These are phyloP conservation scores for Lamellibrachia luymesi DNA, from an alignment of 1,140 invertebrate species.

Conservation along the genomic window DNA sequence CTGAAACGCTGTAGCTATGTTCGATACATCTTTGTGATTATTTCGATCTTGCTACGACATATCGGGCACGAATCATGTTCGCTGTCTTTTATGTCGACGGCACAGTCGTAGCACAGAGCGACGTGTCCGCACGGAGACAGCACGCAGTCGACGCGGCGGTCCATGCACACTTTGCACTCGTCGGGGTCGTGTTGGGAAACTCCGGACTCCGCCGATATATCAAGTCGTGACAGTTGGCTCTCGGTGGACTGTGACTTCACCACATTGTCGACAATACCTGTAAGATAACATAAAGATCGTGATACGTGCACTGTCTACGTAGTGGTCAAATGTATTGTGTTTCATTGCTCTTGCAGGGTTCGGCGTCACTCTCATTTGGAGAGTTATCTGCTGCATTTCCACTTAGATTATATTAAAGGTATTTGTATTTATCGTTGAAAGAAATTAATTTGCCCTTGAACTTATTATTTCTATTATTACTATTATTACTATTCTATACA, in stretches of 20 bases:
- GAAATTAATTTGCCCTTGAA: too few species aligned
- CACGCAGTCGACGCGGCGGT: constrained; percentile 86
- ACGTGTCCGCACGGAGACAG: constrained; percentile 96
- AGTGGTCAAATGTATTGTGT: too few species aligned
- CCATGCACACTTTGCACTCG: constrained; percentile 94
- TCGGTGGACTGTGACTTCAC: not conserved
- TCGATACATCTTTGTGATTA: constrained; percentile 94
- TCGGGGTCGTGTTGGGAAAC: constrained; percentile 28
- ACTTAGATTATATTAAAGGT: too few species aligned
- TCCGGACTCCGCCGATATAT: not conserved
- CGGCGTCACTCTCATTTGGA: too few species aligned
- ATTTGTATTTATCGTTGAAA: not conserved
- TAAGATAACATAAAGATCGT: not conserved
- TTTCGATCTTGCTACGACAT: constrained; percentile 85
- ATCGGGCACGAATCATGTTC: constrained; percentile 84
- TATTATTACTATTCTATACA: not conserved
- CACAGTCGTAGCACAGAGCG: constrained; percentile 97
- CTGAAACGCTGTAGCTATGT: constrained; percentile 59
- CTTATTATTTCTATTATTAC: not conserved
- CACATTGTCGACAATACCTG: not conserved
- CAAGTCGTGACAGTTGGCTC: not conserved
- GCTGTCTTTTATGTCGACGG: constrained; percentile 81
- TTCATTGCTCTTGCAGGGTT: too few species aligned
- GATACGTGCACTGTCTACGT: not conserved
- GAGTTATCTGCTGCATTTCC: too few species aligned